These are phyloP conservation scores for Oligia strigilis DNA, from an alignment of 2,888 invertebrate species.

Conservation along the genomic window DNA sequence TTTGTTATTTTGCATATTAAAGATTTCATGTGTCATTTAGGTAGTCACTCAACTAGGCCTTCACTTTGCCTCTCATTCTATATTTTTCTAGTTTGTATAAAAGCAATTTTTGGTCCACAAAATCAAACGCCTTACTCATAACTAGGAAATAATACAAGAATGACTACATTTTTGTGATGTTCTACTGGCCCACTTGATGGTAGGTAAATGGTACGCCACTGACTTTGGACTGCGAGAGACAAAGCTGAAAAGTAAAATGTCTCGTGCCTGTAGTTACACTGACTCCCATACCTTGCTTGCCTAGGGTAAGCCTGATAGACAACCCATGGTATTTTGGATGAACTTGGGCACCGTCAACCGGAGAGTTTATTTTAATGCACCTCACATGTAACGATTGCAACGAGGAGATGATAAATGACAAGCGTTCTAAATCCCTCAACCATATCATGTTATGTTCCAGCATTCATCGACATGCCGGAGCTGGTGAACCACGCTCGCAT, in stretches of 20 bases:
- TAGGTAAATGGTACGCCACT: too few species aligned
- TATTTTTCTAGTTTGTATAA: neutral
- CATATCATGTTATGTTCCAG: slow-evolving; percentile 83
- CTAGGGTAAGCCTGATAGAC: neutral
- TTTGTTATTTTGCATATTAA: neutral
- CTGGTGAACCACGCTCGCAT: slow-evolving; percentile 95
- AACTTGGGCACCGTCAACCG: neutral
- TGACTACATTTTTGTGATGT: too few species aligned
- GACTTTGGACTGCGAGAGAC: neutral
- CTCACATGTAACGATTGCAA: neutral
- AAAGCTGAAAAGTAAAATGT: neutral
- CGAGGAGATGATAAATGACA: neutral
- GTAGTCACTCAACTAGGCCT: neutral
- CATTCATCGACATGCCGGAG: slow-evolving; percentile 98
- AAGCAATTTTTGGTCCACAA: too few species aligned
- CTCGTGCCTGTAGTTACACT: neutral
- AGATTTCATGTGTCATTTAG: neutral
- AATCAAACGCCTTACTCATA: too few species aligned
- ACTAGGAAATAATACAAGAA: too few species aligned
- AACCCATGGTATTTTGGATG: neutral
- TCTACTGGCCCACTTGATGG: too few species aligned
- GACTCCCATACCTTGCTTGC: neutral
- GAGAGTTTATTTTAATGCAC: neutral
- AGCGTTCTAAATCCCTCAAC: neutral
- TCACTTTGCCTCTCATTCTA: neutral